Conservation (phyloP, 2,888 invertebrate species). For the Calameuta pallipes region DNA sequence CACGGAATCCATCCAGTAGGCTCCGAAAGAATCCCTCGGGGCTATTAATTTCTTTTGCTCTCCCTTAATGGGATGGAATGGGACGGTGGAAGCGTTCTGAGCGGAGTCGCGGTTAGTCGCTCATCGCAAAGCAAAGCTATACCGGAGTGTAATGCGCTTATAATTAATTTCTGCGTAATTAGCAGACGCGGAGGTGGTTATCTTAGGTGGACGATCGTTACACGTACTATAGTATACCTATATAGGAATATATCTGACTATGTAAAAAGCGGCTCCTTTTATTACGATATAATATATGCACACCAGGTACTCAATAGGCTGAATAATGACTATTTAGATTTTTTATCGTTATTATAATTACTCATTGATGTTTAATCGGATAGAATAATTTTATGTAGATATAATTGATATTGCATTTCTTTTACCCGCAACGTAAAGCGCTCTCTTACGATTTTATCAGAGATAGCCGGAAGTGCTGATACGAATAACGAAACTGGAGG, state of each 20-base stretch:
- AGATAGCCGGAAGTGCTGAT: not conserved
- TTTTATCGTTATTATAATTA: not conserved
- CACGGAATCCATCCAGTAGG: not conserved
- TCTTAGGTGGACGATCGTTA: slow-evolving; percentile 52
- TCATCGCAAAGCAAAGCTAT: slow-evolving; percentile 10
- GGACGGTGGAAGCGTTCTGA: not conserved
- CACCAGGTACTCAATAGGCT: not conserved
- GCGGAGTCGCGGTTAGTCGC: not conserved
- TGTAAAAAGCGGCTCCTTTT: not conserved
- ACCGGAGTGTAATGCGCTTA: slow-evolving; percentile 42
- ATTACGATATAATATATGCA: not conserved
- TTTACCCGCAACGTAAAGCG: not conserved
- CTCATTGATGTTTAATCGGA: not conserved
- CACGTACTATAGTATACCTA: slow-evolving; percentile 9
- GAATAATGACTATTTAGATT: not conserved
- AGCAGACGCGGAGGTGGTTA: slow-evolving; percentile 48
- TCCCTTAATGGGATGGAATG: not conserved
- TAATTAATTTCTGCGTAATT: slow-evolving; percentile 61
- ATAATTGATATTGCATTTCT: not conserved
- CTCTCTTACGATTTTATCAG: not conserved
- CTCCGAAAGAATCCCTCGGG: not conserved
- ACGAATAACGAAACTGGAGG: not conserved
- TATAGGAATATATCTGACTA: not conserved
- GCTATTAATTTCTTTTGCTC: not conserved
- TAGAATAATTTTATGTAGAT: not conserved